Evolutionary conservation across 2,113 vertebrate species (phyloP), one percentile per base, ranked within the genome.

Genomic region (Herpetotheres cachinnans): DNA sequence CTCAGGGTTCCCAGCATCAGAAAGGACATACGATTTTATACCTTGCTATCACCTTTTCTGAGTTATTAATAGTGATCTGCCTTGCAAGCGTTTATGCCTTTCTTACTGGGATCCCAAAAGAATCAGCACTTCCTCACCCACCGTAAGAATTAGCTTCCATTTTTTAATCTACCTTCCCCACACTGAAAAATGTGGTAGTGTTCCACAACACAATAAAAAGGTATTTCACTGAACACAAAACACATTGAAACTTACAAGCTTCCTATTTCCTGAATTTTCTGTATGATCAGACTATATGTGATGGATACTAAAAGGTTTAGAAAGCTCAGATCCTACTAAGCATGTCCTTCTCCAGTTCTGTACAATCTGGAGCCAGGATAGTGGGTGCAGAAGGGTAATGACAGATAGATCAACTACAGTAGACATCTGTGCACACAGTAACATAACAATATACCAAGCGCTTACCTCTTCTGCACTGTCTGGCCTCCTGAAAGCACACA

Each of bases 301-400:
- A 90, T 40, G 16, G 18, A 70, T 2, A 73, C 16, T 10, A 21
- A 58, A 74, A 62, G 16, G 24, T 70, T 89, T 49, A 58, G 56
- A 95, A 91, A 78, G 18, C 16, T 87, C 50, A 42, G 42, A 62
- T 30, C 25, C 44, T 44, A 71, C 25, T 36, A 79, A 36, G 25
- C 32, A 38, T 3, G 4, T 15, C 78, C 22, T 78, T 73, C 32
- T 36, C 42, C 32, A 67, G 36, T 18, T 34, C 27, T 36, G 20
- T 50, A 67, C 27, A 55, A 42, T 46, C 61, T 6, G 4, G 40
- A 70, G 29, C 14, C 40, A 81, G 58, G 52, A 59, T 17, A 62
- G 36, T 4, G 8, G 16, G 50, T 42, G 8, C 9, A 1, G 30
- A 46, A 32, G 13, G 6, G 36, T 26, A 83, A 65, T 0, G 0